These are phyloP conservation scores for Astreopora myriophthalma DNA, from an alignment of 64 coral and sea anemone species.

Conservation along the genomic window DNA sequence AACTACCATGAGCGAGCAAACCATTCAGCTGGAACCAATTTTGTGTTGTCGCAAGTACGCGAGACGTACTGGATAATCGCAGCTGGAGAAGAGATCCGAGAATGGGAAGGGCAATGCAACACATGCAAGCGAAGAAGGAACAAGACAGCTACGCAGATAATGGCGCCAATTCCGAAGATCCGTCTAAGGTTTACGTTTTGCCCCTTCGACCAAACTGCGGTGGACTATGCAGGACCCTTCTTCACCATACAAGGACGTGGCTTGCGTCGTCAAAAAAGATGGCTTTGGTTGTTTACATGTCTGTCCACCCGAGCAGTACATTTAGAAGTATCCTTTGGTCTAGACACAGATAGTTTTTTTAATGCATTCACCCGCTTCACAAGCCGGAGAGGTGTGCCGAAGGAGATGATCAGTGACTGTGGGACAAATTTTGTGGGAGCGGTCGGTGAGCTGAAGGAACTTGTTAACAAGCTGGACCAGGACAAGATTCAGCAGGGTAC, in stretches of 20 bases:
- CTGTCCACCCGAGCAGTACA: neutral
- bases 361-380: constrained; percentile 67
- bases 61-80: too few relatives aligned
- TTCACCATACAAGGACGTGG: constrained; percentile 59
- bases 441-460: constrained; percentile 48
- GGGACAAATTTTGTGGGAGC: constrained; percentile 70
- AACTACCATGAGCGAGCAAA: too few relatives aligned
- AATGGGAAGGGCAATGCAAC: too few relatives aligned
- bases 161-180: constrained; percentile 37
- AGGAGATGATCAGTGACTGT: constrained; percentile 57
- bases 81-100: too few relatives aligned
- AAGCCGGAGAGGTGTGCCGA: constrained; percentile 51
- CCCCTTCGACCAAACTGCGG: constrained; percentile 51
- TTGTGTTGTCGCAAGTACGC: too few relatives aligned
- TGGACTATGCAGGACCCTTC: constrained; percentile 44
- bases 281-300: constrained; percentile 65
- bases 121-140: too few relatives aligned
- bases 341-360: constrained; percentile 63
- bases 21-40: too few relatives aligned
- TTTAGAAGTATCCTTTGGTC: neutral
- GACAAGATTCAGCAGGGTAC: constrained; percentile 20
- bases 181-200: constrained; percentile 39
- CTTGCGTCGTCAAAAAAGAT: constrained; percentile 22
- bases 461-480: constrained; percentile 18
- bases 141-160: constrained; percentile 39